These are phyloP conservation scores for Danio kyathit DNA, from an alignment of 2,797 vertebrate species.

Conservation along the genomic window DNA sequence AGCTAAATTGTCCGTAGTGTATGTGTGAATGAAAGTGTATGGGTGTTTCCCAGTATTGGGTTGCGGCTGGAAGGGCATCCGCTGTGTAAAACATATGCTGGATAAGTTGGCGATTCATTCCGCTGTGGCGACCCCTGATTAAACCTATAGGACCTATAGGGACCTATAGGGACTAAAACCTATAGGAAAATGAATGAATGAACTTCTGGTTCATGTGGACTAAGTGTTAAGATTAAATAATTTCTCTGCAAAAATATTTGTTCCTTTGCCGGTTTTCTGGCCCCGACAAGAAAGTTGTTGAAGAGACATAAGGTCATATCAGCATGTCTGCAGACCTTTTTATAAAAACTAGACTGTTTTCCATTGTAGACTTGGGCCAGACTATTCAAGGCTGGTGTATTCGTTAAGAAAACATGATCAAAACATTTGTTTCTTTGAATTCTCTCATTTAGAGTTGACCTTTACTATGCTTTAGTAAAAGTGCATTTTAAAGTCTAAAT, in stretches of 20 bases:
- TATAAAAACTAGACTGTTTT: conserved; percentile 4
- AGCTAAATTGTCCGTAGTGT: too few relatives aligned
- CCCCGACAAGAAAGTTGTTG: neutral
- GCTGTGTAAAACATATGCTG: too few relatives aligned
- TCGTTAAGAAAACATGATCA: neutral
- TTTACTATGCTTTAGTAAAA: neutral
- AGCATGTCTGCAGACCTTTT: conserved; percentile 4
- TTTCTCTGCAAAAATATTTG: neutral
- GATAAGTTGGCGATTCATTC: too few relatives aligned
- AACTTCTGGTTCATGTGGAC: too few relatives aligned
- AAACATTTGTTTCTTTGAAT: neutral
- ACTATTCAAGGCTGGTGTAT: conserved; percentile 40
- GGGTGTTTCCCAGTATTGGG: too few relatives aligned
- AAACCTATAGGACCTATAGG: too few relatives aligned
- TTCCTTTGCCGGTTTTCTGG: neutral
- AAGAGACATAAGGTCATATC: neutral
- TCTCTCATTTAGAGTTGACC: neutral
- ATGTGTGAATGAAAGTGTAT: too few relatives aligned
- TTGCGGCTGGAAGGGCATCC: too few relatives aligned
- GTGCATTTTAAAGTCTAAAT: neutral
- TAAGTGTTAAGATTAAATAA: neutral
- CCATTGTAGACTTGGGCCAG: conserved; percentile 28
- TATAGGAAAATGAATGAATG: too few relatives aligned
- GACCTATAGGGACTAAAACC: too few relatives aligned
- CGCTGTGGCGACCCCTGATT: too few relatives aligned